Percentiles rank a stretch among this genome's conserved stretches.
Conservation (phyloP, 2,113 vertebrate species). For the Pelvicachromis taeniatus region DNA sequence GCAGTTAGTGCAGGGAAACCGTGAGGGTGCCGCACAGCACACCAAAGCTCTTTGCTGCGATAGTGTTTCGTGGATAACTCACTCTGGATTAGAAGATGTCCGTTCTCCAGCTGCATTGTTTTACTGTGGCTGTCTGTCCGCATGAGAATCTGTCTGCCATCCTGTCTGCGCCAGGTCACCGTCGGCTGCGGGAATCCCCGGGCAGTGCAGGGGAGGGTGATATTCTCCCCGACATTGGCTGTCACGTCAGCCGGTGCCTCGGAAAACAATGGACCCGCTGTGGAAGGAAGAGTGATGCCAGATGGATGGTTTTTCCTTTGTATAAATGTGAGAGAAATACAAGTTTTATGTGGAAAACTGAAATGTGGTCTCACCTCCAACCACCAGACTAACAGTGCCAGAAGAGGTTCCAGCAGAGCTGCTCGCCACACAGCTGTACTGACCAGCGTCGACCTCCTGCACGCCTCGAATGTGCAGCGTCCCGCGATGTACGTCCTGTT, state of each 20-base stretch:
- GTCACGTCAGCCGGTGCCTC: conserved; percentile 70
- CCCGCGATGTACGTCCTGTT: conserved; percentile 56
- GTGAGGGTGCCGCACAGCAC: background rate
- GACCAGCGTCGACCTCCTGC: conserved; percentile 77
- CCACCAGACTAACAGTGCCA: conserved; percentile 71
- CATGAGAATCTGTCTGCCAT: conserved; percentile 58
- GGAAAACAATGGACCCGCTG: conserved; percentile 79
- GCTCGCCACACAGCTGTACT: conserved; percentile 80
- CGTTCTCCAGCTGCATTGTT: conserved; percentile 60
- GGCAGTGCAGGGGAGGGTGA: conserved; percentile 74
- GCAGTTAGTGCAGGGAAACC: background rate
- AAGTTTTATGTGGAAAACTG: background rate
- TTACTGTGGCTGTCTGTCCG: background rate
- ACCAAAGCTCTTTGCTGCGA: background rate
- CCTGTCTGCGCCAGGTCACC: conserved; percentile 78
- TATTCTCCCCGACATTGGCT: conserved; percentile 69
- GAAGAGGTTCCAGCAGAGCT: conserved; percentile 68
- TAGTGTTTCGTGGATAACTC: conserved; percentile 62
- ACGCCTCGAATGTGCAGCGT: conserved; percentile 74
- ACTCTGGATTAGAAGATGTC: conserved; percentile 81
- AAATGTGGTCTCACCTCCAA: conserved; percentile 79
- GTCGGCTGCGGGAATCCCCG: conserved; percentile 73
- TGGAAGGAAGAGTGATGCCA: background rate
- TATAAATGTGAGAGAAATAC: background rate
- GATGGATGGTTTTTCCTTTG: conserved; percentile 1